Percentiles rank a stretch among this genome's conserved stretches.
Conservation (phyloP, 1,140 invertebrate genomes). For the Drosophila suzukii region DNA sequence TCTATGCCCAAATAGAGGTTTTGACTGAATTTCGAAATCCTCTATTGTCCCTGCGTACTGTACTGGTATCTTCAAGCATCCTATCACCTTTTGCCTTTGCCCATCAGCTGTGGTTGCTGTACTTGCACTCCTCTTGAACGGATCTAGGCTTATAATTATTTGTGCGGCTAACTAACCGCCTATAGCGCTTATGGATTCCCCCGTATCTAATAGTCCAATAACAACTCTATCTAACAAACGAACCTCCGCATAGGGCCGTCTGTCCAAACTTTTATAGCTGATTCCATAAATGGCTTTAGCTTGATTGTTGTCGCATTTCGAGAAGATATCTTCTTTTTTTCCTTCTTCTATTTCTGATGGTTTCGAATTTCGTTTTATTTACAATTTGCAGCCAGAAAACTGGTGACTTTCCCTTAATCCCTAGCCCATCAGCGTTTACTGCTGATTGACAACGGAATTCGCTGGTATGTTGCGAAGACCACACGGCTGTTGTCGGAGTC, state of each 20-base stretch:
- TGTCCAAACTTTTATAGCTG: background rate
- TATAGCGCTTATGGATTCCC: background rate
- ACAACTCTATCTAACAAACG: background rate
- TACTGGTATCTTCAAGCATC: background rate
- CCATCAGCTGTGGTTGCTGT: background rate
- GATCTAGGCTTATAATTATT: background rate
- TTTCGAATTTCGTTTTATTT: too few species aligned
- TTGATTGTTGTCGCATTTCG: background rate
- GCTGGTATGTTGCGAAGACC: background rate
- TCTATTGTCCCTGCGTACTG: background rate
- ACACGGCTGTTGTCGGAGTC: background rate
- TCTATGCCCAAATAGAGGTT: background rate
- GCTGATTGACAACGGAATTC: background rate
- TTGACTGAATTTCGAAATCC: background rate
- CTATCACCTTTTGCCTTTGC: background rate
- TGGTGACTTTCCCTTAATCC: too few species aligned
- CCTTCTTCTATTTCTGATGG: too few species aligned
- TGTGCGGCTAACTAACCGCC: background rate
- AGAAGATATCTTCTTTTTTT: too few species aligned
- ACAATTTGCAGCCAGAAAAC: too few species aligned
- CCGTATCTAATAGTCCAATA: background rate
- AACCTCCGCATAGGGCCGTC: background rate
- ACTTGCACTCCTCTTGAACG: background rate
- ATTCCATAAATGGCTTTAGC: background rate
- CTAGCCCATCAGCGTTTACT: background rate